Evolutionary conservation across 2,113 vertebrate genomes (phyloP), one percentile per base, ranked within the genome.

Genomic region (Psittacara wagleri): DNA sequence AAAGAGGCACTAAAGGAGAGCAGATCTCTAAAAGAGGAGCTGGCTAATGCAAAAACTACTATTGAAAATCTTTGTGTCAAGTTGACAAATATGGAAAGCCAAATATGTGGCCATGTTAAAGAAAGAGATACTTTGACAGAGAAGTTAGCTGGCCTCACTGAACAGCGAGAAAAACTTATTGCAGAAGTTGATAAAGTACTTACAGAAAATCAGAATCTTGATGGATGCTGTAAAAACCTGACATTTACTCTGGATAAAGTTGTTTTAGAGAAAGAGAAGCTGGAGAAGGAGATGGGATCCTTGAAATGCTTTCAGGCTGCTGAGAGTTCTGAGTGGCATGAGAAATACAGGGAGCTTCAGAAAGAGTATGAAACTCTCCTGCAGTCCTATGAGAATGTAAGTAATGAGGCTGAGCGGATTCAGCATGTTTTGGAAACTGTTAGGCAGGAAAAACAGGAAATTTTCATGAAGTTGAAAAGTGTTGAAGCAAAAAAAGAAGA

Each of bases 331-430:
- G 98, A 98, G 43, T 99, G 98, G 98, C 98, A 98, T 73, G 98
- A 98, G 70, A 99, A 99, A 80, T 94, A 99, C 31, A 92, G 96
- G 31, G 98, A 98, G 24, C 98, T 99, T 96, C 99, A 99, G 83
- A 98, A 98, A 10, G 99, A 99, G 73, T 99, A 99, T 33, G 99
- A 99, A 96, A 98, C 98, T 28, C 98, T 99, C 39, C 98, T 99
- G 80, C 99, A 98, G 91, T 99, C 99, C 0, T 99, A 99, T 4
- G 99, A 99, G 92, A 99, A 99, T 2, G 98, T 99, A 46, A 99
- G 99, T 46, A 98, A 99, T 9, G 99, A 99, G 94, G 97, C 98
- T 0, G 99, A 99, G 96, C 96, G 99, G 27, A 99, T 99, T 89
- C 98, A 98, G 43, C 97, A 95, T 29, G 98, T 99, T 49, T 90